Evolutionary conservation across 2,888 invertebrate species (phyloP).

Genomic region (Deladenus siricidicola): DNA sequence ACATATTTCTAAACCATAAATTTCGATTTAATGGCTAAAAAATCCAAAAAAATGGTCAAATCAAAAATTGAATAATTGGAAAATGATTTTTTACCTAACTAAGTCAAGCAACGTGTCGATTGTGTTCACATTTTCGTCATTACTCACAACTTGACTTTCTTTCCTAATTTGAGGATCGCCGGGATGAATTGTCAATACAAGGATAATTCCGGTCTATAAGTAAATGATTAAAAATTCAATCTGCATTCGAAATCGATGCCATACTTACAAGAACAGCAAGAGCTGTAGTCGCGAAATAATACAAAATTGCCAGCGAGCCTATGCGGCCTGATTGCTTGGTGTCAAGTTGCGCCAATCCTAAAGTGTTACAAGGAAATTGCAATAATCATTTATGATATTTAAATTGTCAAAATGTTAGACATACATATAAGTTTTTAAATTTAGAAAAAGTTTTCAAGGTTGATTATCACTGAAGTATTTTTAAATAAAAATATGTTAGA

Average conservation of each 20-base stretch:
- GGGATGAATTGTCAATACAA: constrained; percentile 64
- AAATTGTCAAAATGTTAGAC: too few species aligned
- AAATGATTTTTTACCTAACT: constrained; percentile 63
- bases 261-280: constrained; percentile 61
- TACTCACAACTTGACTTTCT: constrained; percentile 44
- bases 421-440: too few species aligned
- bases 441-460: too few species aligned
- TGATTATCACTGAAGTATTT: too few species aligned
- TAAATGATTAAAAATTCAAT: neutral
- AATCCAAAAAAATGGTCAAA: neutral
- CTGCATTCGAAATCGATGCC: too few species aligned
- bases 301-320: constrained; percentile 62
- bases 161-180: constrained; percentile 59
- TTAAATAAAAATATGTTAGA: too few species aligned
- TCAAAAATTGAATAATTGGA: neutral
- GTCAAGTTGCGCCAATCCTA: constrained; percentile 64
- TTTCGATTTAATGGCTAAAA: neutral
- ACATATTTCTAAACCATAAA: constrained; percentile 66
- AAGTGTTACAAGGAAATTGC: too few species aligned
- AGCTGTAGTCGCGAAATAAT: constrained; percentile 64
- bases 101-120: constrained; percentile 80
- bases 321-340: constrained; percentile 63
- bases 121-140: constrained; percentile 50
- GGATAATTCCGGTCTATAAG: constrained; percentile 59
- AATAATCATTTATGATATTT: constrained; percentile 17